Percentiles rank a stretch among this genome's conserved stretches.
These are phyloP conservation scores for Lycocorax pyrrhopterus DNA, from an alignment of 2,113 vertebrate genomes.

Conservation along the genomic window DNA sequence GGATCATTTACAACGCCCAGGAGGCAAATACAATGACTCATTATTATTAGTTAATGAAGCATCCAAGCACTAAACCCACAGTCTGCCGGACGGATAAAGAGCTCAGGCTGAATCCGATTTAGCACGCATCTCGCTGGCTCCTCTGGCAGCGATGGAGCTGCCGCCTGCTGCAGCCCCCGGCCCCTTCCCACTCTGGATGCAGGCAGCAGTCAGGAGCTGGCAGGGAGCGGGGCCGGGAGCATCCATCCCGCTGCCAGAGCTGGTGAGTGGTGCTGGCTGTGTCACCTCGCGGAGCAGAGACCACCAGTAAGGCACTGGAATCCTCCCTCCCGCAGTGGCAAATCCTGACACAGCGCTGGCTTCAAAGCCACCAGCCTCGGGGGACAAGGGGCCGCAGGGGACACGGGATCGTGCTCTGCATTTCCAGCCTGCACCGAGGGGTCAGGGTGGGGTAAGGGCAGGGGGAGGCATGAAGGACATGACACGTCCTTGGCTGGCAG, in stretches of 20 bases:
- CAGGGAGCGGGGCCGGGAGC: neutral
- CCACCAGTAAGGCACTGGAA: neutral
- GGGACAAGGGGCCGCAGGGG: neutral
- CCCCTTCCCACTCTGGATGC: neutral
- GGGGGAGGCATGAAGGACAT: neutral
- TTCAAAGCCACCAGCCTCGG: neutral
- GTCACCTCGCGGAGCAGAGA: neutral
- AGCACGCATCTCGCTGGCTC: neutral
- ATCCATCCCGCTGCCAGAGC: neutral
- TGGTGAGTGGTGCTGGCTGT: fast-evolving
- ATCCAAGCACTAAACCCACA: conserved; percentile 68
- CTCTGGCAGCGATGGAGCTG: neutral
- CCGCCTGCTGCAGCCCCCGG: fast-evolving
- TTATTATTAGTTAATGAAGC: conserved; percentile 77
- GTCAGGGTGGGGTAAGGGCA: neutral
- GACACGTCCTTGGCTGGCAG: neutral
- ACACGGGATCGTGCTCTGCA: neutral
- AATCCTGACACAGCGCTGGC: neutral
- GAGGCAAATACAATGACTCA: conserved; percentile 69
- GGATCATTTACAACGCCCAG: conserved; percentile 69
- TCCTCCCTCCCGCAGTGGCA: neutral
- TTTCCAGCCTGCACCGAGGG: neutral
- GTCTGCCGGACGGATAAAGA: conserved; percentile 36
- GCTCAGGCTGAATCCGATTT: conserved; percentile 18
- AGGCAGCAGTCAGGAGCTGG: neutral